A percentile compares a stretch with the other conserved stretches of the same genome.
Conservation (phyloP, 2,888 invertebrate species). For the Charanyca ferruginea region DNA sequence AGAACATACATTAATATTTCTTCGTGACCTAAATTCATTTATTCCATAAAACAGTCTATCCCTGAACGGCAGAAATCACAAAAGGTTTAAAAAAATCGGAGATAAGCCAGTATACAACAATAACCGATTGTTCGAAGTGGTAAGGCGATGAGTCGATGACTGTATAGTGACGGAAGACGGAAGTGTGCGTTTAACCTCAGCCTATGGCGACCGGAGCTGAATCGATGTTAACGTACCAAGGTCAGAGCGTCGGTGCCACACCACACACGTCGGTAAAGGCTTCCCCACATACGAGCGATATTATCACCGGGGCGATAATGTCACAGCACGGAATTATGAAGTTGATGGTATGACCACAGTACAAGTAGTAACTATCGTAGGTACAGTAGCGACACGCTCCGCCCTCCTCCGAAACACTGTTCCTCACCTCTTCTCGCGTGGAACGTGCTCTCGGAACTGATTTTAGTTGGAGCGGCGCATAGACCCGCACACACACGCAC, state of each 20-base stretch:
- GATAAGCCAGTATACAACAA: conserved; percentile 15
- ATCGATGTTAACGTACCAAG: conserved; percentile 60
- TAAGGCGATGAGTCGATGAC: not conserved
- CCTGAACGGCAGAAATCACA: not conserved
- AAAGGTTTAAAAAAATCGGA: conserved; percentile 4
- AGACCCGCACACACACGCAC: too few relatives aligned
- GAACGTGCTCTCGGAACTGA: too few relatives aligned
- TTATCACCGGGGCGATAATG: too few relatives aligned
- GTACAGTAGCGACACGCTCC: too few relatives aligned
- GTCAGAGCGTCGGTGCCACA: conserved; percentile 18
- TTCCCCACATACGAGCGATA: not conserved
- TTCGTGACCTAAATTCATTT: conserved; percentile 5
- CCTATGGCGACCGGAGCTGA: conserved; percentile 23
- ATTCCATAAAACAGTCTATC: not conserved
- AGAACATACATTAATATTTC: not conserved
- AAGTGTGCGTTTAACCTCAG: conserved; percentile 40
- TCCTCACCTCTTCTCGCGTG: too few relatives aligned
- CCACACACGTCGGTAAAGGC: conserved; percentile 10
- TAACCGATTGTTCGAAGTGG: conserved; percentile 15
- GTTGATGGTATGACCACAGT: too few relatives aligned
- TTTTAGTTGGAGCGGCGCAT: too few relatives aligned
- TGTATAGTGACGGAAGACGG: conserved; percentile 23
- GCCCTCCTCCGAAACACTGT: too few relatives aligned
- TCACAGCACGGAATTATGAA: too few relatives aligned
- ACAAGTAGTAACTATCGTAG: too few relatives aligned